Evolutionary conservation across 1,140 invertebrate species (phyloP).

Genomic region (Meloidogyne chitwoodi): DNA sequence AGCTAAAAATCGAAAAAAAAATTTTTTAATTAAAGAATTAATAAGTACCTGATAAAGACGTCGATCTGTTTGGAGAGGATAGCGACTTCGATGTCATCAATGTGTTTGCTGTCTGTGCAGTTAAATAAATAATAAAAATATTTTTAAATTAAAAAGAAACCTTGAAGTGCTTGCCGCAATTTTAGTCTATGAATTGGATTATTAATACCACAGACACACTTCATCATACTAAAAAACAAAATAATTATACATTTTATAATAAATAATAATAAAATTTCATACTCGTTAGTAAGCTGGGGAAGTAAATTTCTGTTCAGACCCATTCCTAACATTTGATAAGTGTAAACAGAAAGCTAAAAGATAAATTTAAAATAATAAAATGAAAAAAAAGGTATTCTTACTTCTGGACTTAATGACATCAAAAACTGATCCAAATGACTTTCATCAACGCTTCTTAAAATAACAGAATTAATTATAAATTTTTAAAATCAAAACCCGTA

Average conservation of each 20-base stretch:
- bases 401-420: conserved; percentile 75
- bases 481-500: conserved; percentile 64
- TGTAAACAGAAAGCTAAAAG: conserved; percentile 79
- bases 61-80: conserved; percentile 67
- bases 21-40: background rate
- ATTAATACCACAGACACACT: conserved; percentile 79
- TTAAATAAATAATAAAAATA: conserved; percentile 15
- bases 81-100: conserved; percentile 60
- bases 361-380: background rate
- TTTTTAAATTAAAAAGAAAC: conserved; percentile 62
- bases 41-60: conserved; percentile 75
- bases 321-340: conserved; percentile 88
- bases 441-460: conserved; percentile 77
- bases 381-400: background rate
- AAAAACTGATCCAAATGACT: conserved; percentile 86
- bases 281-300: conserved; percentile 76
- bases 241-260: background rate
- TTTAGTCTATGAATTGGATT: conserved; percentile 89
- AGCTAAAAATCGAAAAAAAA: conserved; percentile 69
- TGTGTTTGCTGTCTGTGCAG: conserved; percentile 55
- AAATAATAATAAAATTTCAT: conserved; percentile 59
- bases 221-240: conserved; percentile 61
- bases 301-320: conserved; percentile 75
- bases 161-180: conserved; percentile 81
- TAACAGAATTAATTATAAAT: background rate